Conservation (phyloP, 2,888 invertebrate species). For the Scaptomyza flava region DNA sequence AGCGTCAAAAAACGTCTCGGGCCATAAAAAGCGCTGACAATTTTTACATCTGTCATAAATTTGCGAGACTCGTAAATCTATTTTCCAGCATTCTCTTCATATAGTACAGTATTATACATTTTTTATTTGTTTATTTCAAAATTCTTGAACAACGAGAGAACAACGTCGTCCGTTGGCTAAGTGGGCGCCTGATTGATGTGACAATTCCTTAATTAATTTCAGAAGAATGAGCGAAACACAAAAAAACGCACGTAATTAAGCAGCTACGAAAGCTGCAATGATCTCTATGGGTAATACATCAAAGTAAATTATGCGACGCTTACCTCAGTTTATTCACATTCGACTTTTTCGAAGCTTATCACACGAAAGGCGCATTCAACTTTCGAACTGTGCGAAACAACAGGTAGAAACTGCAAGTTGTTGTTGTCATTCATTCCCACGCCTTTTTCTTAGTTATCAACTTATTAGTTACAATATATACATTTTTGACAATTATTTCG, state of each 20-base stretch:
- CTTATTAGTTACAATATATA: conserved; percentile 16
- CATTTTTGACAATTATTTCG: conserved; percentile 56
- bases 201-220: conserved; percentile 79
- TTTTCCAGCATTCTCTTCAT: conserved; percentile 74
- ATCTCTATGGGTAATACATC: conserved; percentile 63
- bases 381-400: background rate
- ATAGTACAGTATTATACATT: conserved; percentile 11
- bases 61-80: conserved; percentile 72
- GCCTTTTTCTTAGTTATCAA: conserved; percentile 39
- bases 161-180: conserved; percentile 42
- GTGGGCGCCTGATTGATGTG: conserved; percentile 81
- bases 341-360: conserved; percentile 44
- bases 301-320: conserved; percentile 52
- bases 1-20: conserved; percentile 55
- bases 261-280: conserved; percentile 40
- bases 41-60: conserved; percentile 79
- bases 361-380: conserved; percentile 19
- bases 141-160: conserved; percentile 45
- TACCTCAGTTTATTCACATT: conserved; percentile 68
- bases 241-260: conserved; percentile 65
- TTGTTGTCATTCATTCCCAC: conserved; percentile 49
- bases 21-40: conserved; percentile 67
- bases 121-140: conserved; percentile 78
- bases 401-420: conserved; percentile 8
- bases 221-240: conserved; percentile 29